Conservation (phyloP, 2,888 invertebrate species). For the Acheta domesticus region DNA sequence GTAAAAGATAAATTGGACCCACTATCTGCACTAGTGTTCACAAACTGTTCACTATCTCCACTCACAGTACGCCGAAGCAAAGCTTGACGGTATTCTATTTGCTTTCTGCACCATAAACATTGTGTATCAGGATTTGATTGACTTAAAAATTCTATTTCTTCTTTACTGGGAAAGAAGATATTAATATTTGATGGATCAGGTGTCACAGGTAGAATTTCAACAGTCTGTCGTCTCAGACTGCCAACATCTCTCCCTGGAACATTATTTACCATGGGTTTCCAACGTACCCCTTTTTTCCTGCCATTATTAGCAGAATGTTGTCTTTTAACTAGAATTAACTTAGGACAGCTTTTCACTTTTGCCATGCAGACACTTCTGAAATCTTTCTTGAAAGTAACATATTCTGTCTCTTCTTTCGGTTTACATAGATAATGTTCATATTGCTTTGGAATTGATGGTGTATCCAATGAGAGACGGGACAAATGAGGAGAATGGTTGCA, state of each 20-base stretch:
- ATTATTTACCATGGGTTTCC: slow-evolving; percentile 43
- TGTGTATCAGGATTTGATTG: neutral
- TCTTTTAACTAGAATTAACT: slow-evolving; percentile 40
- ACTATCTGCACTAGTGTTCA: slow-evolving; percentile 18
- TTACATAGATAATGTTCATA: neutral
- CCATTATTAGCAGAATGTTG: slow-evolving; percentile 42
- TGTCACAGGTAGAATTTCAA: slow-evolving; percentile 11
- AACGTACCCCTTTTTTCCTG: slow-evolving; percentile 44
- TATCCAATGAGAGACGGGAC: slow-evolving; percentile 4
- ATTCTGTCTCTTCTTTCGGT: neutral
- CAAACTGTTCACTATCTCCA: slow-evolving; percentile 8
- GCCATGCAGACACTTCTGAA: slow-evolving; percentile 31
- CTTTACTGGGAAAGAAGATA: neutral
- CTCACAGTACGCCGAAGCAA: neutral
- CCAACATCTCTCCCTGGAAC: slow-evolving; percentile 33
- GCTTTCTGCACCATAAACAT: neutral
- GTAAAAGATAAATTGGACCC: neutral
- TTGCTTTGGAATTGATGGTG: neutral
- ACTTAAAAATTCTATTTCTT: neutral
- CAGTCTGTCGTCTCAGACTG: slow-evolving; percentile 36
- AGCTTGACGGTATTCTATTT: neutral
- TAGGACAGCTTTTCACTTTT: slow-evolving; percentile 41
- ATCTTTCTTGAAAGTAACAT: slow-evolving; percentile 32
- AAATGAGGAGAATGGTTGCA: neutral
- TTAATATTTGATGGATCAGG: neutral